A percentile compares a stretch with the other conserved stretches of the same genome.
Conservation (phyloP, 2,888 invertebrate species). For the Lasioglossum villosulum region DNA sequence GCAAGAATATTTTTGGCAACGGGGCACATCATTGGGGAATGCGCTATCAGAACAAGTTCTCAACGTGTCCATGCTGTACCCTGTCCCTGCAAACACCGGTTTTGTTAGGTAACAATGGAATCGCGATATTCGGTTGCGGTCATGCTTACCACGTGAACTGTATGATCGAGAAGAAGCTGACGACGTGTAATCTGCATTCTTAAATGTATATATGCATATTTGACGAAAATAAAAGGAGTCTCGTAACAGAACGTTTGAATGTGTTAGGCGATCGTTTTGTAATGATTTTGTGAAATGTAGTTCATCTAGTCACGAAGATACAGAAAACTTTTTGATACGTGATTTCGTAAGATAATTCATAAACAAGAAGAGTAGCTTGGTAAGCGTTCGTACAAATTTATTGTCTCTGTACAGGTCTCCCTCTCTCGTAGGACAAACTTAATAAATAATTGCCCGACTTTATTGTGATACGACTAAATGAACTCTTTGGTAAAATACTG, state of each 20-base stretch:
- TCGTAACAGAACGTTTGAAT: conserved; percentile 30
- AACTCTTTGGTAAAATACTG: neutral
- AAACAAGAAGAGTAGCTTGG: neutral
- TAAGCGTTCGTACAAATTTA: conserved; percentile 46
- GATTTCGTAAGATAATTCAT: neutral
- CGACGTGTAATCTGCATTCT: conserved; percentile 82
- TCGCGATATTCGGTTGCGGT: conserved; percentile 88
- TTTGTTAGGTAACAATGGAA: conserved; percentile 87
- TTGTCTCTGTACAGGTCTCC: conserved; percentile 59
- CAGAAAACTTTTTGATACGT: conserved; percentile 25
- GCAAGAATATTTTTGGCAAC: conserved; percentile 75
- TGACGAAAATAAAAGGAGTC: conserved; percentile 41
- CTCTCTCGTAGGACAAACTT: conserved; percentile 35
- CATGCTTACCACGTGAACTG: conserved; percentile 88
- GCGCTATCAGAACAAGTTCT: conserved; percentile 76
- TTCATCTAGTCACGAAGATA: conserved; percentile 35
- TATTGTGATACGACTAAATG: conserved; percentile 20
- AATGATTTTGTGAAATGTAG: neutral
- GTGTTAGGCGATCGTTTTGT: neutral
- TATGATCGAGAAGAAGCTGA: conserved; percentile 86
- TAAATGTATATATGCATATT: conserved; percentile 45
- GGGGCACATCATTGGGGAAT: conserved; percentile 86
- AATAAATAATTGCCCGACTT: conserved; percentile 17
- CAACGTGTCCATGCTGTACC: conserved; percentile 86
- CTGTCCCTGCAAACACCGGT: conserved; percentile 87